Conservation (phyloP, 2,888 invertebrate species). For the Aplocera efformata region DNA sequence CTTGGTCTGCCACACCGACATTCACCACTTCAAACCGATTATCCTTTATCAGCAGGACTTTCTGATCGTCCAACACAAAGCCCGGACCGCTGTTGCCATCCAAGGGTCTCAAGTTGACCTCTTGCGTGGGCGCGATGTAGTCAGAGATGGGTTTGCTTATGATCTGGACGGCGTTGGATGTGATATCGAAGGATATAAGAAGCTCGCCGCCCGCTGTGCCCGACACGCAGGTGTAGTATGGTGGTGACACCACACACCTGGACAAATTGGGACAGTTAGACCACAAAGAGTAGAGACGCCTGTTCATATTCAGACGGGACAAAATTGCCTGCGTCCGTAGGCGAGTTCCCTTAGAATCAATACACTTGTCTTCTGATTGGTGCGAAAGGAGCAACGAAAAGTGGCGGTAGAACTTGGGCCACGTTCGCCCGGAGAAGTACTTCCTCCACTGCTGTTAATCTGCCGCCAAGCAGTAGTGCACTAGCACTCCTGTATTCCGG, state of each 20-base stretch:
- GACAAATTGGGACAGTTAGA: conserved; percentile 3
- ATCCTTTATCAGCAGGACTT: conserved; percentile 56
- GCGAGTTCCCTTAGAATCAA: too few relatives aligned
- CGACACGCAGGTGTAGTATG: conserved; percentile 84
- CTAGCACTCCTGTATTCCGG: too few relatives aligned
- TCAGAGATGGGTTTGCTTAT: conserved; percentile 69
- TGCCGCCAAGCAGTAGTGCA: too few relatives aligned
- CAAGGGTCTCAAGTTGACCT: conserved; percentile 45
- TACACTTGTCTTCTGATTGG: too few relatives aligned
- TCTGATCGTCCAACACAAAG: conserved; percentile 58
- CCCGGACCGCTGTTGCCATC: conserved; percentile 61
- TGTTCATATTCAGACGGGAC: too few relatives aligned
- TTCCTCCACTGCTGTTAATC: too few relatives aligned
- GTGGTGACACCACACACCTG: conserved; percentile 83
- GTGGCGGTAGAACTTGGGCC: too few relatives aligned
- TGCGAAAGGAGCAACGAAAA: too few relatives aligned
- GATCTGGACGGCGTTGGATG: conserved; percentile 70
- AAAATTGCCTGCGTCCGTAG: too few relatives aligned
- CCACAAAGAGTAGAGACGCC: too few relatives aligned
- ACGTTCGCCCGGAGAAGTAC: too few relatives aligned
- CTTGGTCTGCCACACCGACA: conserved; percentile 41
- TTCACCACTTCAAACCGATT: conserved; percentile 50
- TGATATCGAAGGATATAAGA: conserved; percentile 82
- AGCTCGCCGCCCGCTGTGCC: conserved; percentile 66
- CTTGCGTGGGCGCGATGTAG: conserved; percentile 37